A percentile compares a stretch with the other conserved stretches of the same genome.
Evolutionary conservation across 1,140 invertebrate genomes (phyloP).

Genomic region (Drosophila dunni): DNA sequence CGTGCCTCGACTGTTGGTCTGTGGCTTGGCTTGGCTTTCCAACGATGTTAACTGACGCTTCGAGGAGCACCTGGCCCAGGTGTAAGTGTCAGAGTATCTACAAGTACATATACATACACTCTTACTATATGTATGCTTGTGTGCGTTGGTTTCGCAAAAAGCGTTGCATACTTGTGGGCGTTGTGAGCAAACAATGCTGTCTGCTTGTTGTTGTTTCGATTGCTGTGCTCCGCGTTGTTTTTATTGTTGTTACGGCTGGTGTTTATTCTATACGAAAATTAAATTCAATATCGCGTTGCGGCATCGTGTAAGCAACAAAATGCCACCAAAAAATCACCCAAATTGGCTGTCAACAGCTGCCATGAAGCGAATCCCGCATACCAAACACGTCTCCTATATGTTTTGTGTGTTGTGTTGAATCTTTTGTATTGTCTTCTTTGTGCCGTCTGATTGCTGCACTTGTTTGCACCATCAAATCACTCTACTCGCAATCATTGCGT

Average conservation of each 20-base stretch:
- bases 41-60: constrained; percentile 14
- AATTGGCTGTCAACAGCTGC: constrained; percentile 44
- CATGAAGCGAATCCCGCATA: constrained; percentile 3
- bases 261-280: constrained; percentile 49
- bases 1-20: constrained; percentile 55
- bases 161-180: constrained; percentile 33
- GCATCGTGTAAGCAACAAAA: constrained; percentile 27
- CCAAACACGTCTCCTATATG: constrained; percentile 16
- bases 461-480: constrained; percentile 16
- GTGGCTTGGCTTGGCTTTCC: constrained; percentile 47
- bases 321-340: constrained; percentile 35
- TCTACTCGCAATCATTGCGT: constrained; percentile 27
- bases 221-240: constrained; percentile 36
- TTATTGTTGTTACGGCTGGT: constrained; percentile 8
- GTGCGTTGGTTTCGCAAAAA: constrained; percentile 33
- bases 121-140: background rate
- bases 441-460: constrained; percentile 32
- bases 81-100: constrained; percentile 15
- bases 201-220: constrained; percentile 45
- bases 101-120: background rate
- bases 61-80: constrained; percentile 16
- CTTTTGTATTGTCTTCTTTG: background rate
- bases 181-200: background rate
- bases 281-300: constrained; percentile 26
- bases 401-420: background rate